Base-by-base conservation (phyloP, 1,140 invertebrate species). In the Stenopsyche tienmushanensis region DNA sequence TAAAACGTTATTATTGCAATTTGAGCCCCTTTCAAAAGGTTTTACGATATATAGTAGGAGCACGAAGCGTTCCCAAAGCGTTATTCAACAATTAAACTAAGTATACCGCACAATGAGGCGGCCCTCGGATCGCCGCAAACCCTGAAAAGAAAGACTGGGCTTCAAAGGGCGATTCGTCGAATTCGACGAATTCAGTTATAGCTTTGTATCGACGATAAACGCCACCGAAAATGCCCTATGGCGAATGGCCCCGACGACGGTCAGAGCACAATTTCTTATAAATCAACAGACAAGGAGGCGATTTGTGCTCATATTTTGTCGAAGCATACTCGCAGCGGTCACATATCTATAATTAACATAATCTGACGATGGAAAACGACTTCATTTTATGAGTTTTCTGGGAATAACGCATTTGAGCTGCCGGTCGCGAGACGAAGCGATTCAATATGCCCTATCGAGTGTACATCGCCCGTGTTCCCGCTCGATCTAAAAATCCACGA, bases 261-360 rank as follows among this genome's bases (percentile, higher is more conserved):
- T 10, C 15, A n/a, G 15, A 20, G 47, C 21, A 17, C 47, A 49
- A 18, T 18, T 55, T 25, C 52, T 17, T 55, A 55, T 55, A 55
- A 55, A 55, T 55, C 52, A 52, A 52, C 49, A 24, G 26, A 52
- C 20, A 25, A 55, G 52, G 21, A 17, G 10, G 25, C 29, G 10
- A 2, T 24, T 13, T 15, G 17, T 50, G 47, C 17, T 20, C 21
- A 20, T 50, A 15, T 49, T 3, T n/a, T 18, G 15, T 26, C 24
- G 15, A 55, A 25, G 47, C 45, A 17, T 55, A 10, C 29, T 34
- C 25, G 18, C 15, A 55, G 20, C 44, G 59, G 41, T 7, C 65
- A 15, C 21, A 65, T 54, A 50, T 67, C 65, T 63, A 67, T 67
- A 67, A 67, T 67, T 67, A 67, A 67, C 57, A 60, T 67, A 62